phyloP scores from a whole-genome alignment of 2,888 invertebrate genomes.

The Gari tellinella region DNA sequence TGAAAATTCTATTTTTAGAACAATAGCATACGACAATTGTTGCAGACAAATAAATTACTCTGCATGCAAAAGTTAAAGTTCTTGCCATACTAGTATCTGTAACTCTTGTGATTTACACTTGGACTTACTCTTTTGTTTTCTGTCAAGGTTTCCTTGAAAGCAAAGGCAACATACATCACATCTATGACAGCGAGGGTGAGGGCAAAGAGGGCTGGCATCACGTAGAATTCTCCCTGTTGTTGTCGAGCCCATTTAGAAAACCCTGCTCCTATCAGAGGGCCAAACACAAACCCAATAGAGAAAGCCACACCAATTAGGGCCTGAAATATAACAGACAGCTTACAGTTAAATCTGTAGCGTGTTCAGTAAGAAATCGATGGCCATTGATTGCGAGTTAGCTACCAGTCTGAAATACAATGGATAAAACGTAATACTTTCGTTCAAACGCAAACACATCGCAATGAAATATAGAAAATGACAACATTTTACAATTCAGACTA shows the following conservation, averaged over 20 bases:
- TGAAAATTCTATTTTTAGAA: too few relatives aligned
- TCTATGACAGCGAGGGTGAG: constrained; percentile 90
- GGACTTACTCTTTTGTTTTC: constrained; percentile 86
- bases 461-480: too few relatives aligned
- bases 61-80: background rate
- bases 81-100: too few relatives aligned
- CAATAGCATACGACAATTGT: too few relatives aligned
- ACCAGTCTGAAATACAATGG: too few relatives aligned
- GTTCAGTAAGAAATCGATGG: too few relatives aligned
- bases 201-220: constrained; percentile 89
- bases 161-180: constrained; percentile 89
- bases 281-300: constrained; percentile 98
- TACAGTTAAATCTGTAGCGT: too few relatives aligned
- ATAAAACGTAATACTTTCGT: too few relatives aligned
- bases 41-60: too few relatives aligned
- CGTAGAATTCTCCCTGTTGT: constrained; percentile 89
- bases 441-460: too few relatives aligned
- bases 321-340: constrained; percentile 88
- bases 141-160: constrained; percentile 93
- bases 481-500: too few relatives aligned
- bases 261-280: constrained; percentile 95
- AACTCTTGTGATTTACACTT: background rate
- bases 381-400: too few relatives aligned
- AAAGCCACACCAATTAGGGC: constrained; percentile 99
- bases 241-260: constrained; percentile 75